Evolutionary conservation across 2,888 invertebrate genomes (phyloP).

Genomic region (Parapristionchus giblindavisi): DNA sequence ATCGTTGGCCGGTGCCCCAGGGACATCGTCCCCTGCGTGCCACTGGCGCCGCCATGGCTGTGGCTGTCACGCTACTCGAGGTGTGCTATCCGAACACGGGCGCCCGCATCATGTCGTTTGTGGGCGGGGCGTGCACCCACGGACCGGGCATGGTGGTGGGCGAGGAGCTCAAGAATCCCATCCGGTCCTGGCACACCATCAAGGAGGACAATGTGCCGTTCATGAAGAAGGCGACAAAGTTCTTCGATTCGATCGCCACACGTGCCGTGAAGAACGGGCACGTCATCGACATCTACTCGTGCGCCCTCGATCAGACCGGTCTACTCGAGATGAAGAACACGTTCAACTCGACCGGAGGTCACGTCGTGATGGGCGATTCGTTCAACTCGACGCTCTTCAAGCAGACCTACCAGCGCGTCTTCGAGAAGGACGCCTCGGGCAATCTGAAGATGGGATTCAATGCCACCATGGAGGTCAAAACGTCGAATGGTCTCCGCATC

Average conservation of each 20-base stretch:
- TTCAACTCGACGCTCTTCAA: conserved; percentile 98
- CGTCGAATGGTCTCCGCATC: conserved; percentile 61
- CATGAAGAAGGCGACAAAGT: conserved; percentile 86
- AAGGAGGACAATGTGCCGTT: conserved; percentile 94
- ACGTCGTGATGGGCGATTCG: conserved; percentile 99
- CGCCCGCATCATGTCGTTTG: conserved; percentile 91
- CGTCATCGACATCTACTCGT: conserved; percentile 94
- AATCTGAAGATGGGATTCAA: conserved; percentile 98
- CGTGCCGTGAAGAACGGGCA: conserved; percentile 95
- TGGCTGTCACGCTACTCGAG: conserved; percentile 93
- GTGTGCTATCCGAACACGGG: conserved; percentile 97
- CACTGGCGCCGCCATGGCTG: conserved; percentile 93
- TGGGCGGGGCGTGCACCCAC: conserved; percentile 97
- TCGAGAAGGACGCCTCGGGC: conserved; percentile 86
- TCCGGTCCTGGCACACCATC: conserved; percentile 97
- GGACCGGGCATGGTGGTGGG: conserved; percentile 91
- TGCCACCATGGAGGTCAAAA: conserved; percentile 82
- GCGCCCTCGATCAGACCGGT: conserved; percentile 98
- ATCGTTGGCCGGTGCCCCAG: conserved; percentile 72
- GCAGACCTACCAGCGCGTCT: conserved; percentile 95
- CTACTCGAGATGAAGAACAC: conserved; percentile 97
- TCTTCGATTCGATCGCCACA: conserved; percentile 90
- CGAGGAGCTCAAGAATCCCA: conserved; percentile 95
- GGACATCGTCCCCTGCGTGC: conserved; percentile 92
- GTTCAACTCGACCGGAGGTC: conserved; percentile 91